Conservation (phyloP, 53 echinoderm and acorn worm species). For the Henricia sp. region DNA sequence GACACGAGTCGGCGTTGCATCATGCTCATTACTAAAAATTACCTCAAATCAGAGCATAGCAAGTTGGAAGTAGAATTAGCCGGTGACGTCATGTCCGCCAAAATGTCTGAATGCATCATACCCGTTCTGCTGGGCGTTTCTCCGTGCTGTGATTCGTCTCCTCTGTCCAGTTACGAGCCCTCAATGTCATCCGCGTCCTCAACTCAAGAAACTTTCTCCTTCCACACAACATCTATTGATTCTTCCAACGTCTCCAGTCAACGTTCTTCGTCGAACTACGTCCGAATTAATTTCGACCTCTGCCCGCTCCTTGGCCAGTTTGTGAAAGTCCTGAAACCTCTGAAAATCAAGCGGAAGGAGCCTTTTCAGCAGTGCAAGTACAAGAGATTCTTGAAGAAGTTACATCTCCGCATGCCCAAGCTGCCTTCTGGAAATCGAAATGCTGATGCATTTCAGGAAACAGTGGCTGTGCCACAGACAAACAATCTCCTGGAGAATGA, state of each 20-base stretch:
- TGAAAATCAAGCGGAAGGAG: conserved; percentile 6
- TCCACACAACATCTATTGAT: not conserved
- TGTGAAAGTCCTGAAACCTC: conserved; percentile 11
- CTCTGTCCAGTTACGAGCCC: conserved; percentile 11
- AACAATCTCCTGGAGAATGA: conserved; percentile 34
- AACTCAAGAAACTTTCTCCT: not conserved
- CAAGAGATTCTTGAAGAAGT: conserved; percentile 30
- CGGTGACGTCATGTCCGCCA: conserved; percentile 31
- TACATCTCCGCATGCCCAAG: conserved; percentile 36
- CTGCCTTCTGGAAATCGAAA: not conserved
- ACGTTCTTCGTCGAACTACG: not conserved
- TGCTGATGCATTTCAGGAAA: not conserved
- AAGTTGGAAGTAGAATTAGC: conserved; percentile 40
- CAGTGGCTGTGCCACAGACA: conserved; percentile 17
- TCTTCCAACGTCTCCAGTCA: not conserved
- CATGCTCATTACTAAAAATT: conserved; percentile 39
- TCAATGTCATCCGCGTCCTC: not conserved
- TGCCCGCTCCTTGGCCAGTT: conserved; percentile 43
- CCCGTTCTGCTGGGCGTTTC: conserved; percentile 22
- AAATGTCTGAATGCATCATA: conserved; percentile 6
- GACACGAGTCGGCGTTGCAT: conserved; percentile 54
- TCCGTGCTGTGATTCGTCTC: not conserved
- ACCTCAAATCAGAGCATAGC: conserved; percentile 9
- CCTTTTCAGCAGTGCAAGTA: not conserved
- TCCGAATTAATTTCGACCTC: conserved; percentile 19